Percentiles rank a stretch among this genome's conserved stretches.
Conservation (phyloP, 1,140 invertebrate species). For the Lepidostoma basale region DNA sequence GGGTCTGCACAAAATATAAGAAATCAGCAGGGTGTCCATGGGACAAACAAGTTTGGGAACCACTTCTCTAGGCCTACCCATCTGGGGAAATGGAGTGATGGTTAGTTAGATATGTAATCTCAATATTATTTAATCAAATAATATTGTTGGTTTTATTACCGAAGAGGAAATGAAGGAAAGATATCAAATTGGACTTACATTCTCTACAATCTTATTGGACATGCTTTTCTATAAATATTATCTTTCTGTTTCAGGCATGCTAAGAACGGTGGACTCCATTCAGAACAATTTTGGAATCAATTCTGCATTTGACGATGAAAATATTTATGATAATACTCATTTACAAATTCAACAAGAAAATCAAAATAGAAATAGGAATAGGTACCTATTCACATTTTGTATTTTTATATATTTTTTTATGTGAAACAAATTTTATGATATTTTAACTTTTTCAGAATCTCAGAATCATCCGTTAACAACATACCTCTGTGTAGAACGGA, state of each 20-base stretch:
- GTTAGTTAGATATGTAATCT: no score
- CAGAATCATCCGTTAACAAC: constrained; percentile 39
- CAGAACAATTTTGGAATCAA: constrained; percentile 42
- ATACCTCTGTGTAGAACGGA: constrained; percentile 26
- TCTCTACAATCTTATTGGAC: no score
- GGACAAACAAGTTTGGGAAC: no score
- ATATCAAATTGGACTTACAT: no score
- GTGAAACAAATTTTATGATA: neutral
- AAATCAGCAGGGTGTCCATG: no score
- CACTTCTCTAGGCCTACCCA: no score
- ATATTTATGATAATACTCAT: constrained; percentile 26
- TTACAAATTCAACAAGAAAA: constrained; percentile 17
- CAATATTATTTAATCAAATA: no score
- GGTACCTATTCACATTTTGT: neutral
- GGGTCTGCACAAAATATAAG: no score
- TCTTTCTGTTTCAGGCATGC: constrained; percentile 55
- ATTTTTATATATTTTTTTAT: neutral
- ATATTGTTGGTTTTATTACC: no score
- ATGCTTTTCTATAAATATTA: no score
- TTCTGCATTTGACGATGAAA: constrained; percentile 35
- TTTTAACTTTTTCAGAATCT: constrained; percentile 21
- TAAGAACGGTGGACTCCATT: constrained; percentile 55
- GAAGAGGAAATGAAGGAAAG: no score
- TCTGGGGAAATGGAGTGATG: no score
- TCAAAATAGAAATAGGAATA: constrained; percentile 28